A percentile compares a stretch with the other conserved stretches of the same genome.
Evolutionary conservation across 2,797 vertebrate species (phyloP).

Genomic region (Adelosebastes latens): DNA sequence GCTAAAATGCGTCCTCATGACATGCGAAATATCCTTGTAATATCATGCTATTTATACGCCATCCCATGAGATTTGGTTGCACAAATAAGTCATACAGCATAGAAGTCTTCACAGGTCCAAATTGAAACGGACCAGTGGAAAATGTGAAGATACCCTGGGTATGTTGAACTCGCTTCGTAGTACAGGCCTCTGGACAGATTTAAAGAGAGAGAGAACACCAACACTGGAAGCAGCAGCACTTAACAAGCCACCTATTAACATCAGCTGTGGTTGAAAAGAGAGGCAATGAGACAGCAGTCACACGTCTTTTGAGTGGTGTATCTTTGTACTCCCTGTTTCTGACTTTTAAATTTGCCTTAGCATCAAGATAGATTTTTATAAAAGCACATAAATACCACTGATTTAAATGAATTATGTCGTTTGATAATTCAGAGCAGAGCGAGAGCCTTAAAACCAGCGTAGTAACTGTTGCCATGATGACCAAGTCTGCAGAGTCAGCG

Average conservation of each 20-base stretch:
- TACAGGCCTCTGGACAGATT: too few species aligned
- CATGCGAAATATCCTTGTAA: too few species aligned
- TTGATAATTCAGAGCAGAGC: conserved; percentile 27
- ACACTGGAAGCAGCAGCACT: not conserved
- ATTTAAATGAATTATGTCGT: conserved; percentile 18
- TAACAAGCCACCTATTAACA: not conserved
- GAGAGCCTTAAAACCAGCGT: not conserved
- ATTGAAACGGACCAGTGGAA: too few species aligned
- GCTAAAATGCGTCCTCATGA: too few species aligned
- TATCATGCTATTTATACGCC: too few species aligned
- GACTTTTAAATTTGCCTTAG: not conserved
- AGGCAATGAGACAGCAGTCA: not conserved
- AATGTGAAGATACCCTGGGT: too few species aligned
- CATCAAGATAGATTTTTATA: not conserved
- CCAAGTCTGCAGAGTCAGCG: conserved; percentile 32
- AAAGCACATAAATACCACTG: conserved; percentile 1
- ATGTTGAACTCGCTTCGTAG: too few species aligned
- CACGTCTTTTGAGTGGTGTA: not conserved
- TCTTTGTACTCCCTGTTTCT: not conserved
- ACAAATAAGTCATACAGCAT: too few species aligned
- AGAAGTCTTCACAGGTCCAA: too few species aligned
- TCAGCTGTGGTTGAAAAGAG: not conserved
- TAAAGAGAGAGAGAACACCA: too few species aligned
- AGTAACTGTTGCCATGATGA: conserved; percentile 2
- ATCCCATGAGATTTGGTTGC: too few species aligned